Base-by-base conservation (phyloP, 2,888 invertebrate species). In the Thymelicus sylvestris region DNA sequence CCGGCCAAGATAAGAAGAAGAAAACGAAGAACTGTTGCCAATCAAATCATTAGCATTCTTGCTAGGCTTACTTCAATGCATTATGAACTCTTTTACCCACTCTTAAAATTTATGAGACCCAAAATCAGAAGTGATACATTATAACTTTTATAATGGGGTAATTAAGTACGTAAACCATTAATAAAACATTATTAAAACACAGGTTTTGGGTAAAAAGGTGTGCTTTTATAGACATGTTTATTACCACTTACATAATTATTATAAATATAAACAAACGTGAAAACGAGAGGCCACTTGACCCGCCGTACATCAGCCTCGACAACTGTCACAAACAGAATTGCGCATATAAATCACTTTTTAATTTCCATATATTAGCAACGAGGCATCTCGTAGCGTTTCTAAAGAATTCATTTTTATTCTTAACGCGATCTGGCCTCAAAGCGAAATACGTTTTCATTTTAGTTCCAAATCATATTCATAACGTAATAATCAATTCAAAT, bases 321-420 rank as follows among this genome's bases (percentile, higher is more conserved):
- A 39, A 57, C 64, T 69, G 69, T 64, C 69, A 69, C 39, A 44
- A 8, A n/a, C 69, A 69, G 69, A 59, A 59, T 41, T 48, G 50
- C 50, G 60, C 60, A 65, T 70, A 65, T 50, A 70, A 70, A 70
- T 70, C 70, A 65, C 65, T 65, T 70, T 70, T 70, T 70, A 70
- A 70, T 70, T 70, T 70, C 70, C 70, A 70, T 70, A 70, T 60
- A 70, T 70, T 70, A 70, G 60, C 44, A 39, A 57, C 47, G 59
- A 39, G 13, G 69, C 63, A 41, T 60, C 44, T 65, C 60, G 59
- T 41, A 52, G 50, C 59, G 13, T 60, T 65, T 65, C 41, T 64
- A 70, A 70, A 70, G 65, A 70, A 65, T 59, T 65, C 65, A 70
- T 70, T 65, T 70, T 65, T 65, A 70, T 70, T 65, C 65, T 50